These are phyloP conservation scores for Cettia cetti DNA, from an alignment of 2,113 vertebrate genomes.

Conservation along the genomic window DNA sequence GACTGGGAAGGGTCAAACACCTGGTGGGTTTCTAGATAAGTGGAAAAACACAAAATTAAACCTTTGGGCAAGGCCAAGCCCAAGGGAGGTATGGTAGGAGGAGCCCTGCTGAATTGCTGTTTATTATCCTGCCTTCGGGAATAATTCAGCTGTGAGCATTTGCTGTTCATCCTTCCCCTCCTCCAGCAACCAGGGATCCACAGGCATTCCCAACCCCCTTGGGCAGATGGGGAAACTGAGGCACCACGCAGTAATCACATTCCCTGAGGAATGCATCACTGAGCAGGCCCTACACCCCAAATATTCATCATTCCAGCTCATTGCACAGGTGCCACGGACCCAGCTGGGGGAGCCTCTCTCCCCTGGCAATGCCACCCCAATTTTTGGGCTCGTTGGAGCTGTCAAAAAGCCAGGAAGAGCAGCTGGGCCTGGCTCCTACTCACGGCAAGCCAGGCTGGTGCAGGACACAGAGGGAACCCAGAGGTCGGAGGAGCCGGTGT, in stretches of 20 bases:
- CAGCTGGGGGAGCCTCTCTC: rapidly evolving
- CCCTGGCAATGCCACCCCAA: neutral
- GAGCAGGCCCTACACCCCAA: neutral
- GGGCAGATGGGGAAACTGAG: neutral
- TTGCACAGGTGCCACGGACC: rapidly evolving
- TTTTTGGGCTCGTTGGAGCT: rapidly evolving
- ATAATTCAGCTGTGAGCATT: neutral
- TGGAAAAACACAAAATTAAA: neutral
- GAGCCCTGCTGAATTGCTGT: neutral
- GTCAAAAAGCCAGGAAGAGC: rapidly evolving
- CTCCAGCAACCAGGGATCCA: neutral
- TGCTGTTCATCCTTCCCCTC: neutral
- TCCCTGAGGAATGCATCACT: neutral
- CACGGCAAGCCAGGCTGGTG: conserved; percentile 62
- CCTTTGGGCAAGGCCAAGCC: neutral
- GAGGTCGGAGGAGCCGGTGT: conserved; percentile 69
- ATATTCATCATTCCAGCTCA: rapidly evolving
- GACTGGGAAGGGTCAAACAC: conserved; percentile 60
- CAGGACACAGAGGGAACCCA: conserved; percentile 73
- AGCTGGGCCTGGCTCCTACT: neutral
- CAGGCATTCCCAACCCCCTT: neutral
- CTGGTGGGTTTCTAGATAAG: conserved; percentile 55
- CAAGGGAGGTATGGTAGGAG: neutral
- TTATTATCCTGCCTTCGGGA: neutral
- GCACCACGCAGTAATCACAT: neutral